Evolutionary conservation across 2,888 invertebrate species (phyloP).

Genomic region (Coleophora deauratella): DNA sequence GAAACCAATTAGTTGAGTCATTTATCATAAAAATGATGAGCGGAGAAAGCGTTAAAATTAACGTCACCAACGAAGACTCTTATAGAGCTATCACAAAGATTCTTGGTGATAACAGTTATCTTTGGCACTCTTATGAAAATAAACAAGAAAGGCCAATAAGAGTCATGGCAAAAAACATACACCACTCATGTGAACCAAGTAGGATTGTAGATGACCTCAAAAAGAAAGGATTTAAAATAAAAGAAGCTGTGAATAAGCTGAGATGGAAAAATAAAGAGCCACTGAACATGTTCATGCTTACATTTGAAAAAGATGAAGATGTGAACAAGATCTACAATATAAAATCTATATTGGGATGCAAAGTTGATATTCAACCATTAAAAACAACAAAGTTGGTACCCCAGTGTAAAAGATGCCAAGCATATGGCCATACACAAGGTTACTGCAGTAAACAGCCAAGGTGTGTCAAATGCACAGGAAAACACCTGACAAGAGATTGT

Average conservation of each 20-base stretch:
- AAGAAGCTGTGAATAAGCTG: constrained; percentile 5
- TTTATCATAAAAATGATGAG: too few species aligned
- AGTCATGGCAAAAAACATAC: constrained; percentile 8
- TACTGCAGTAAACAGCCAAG: constrained; percentile 8
- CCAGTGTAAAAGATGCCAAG: constrained; percentile 12
- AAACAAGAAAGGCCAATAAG: constrained; percentile 10
- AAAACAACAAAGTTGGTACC: constrained; percentile 4
- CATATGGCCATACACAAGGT: constrained; percentile 7
- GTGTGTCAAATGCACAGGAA: constrained; percentile 7
- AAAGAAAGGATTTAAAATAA: constrained; percentile 1
- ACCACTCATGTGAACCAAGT: constrained; percentile 1
- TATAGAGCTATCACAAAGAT: constrained; percentile 1
- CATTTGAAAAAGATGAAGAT: constrained; percentile 7
- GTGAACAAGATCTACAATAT: constrained; percentile 3
- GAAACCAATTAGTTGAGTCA: too few species aligned
- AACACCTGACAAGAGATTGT: too few species aligned
- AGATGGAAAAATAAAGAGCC: constrained; percentile 7
- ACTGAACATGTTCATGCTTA: constrained; percentile 6
- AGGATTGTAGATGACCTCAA: constrained; percentile 2
- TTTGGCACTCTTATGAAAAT: constrained; percentile 10
- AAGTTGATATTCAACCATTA: constrained; percentile 6
- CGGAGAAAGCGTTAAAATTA: too few species aligned
- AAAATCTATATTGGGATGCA: constrained; percentile 5
- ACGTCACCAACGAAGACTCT: neutral
- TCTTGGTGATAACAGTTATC: constrained; percentile 1